Percentiles rank a stretch among this genome's conserved stretches.
Conservation (phyloP, 2,113 vertebrate species). For the Tachuris rubrigastra region DNA sequence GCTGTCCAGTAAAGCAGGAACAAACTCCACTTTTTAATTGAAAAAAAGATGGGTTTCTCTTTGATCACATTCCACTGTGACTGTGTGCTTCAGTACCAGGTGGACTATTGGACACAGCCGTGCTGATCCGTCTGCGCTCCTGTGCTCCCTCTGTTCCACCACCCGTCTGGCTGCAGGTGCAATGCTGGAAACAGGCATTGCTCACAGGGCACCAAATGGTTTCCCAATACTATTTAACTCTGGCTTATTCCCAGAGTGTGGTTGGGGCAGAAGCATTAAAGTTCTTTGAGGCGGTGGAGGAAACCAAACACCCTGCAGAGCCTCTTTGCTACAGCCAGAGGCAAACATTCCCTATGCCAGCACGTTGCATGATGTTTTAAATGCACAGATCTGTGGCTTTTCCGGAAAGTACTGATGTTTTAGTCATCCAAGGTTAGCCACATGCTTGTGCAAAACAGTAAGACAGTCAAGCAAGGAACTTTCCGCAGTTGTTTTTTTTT, state of each 20-base stretch:
- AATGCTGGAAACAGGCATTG: neutral
- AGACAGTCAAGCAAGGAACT: neutral
- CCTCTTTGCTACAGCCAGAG: neutral
- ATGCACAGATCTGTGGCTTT: neutral
- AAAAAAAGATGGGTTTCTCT: neutral
- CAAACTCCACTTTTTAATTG: neutral
- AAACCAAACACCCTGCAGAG: neutral
- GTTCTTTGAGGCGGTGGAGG: neutral
- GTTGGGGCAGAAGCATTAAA: neutral
- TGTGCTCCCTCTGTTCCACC: neutral
- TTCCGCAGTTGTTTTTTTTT: neutral
- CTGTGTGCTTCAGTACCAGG: fast-evolving
- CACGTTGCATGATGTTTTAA: fast-evolving
- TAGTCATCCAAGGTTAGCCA: neutral
- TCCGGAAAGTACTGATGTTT: neutral
- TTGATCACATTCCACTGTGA: neutral
- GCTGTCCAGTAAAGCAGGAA: neutral
- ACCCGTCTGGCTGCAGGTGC: fast-evolving
- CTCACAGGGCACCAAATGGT: fast-evolving
- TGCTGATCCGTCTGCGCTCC: fast-evolving
- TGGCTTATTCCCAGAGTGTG: fast-evolving
- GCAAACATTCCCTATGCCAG: neutral
- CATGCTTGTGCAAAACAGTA: neutral
- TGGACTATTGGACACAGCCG: fast-evolving
- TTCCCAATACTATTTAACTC: neutral